These are phyloP conservation scores for Etia nguti DNA, from an alignment of 2,113 vertebrate species.

Conservation along the genomic window DNA sequence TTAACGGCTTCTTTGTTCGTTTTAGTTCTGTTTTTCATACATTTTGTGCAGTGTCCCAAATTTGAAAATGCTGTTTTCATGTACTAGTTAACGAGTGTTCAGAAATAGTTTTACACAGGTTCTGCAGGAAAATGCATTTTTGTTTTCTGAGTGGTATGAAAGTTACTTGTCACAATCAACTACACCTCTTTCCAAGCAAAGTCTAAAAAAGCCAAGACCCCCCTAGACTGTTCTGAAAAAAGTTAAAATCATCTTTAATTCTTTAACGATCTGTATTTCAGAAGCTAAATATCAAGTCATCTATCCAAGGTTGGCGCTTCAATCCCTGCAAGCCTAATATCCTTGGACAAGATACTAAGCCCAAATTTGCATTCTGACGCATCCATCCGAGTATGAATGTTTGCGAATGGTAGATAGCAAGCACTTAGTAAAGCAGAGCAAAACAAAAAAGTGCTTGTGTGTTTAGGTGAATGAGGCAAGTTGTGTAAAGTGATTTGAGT, in stretches of 20 bases:
- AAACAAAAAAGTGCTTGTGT: neutral
- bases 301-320: neutral
- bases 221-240: neutral
- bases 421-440: neutral
- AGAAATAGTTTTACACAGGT: neutral
- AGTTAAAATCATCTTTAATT: neutral
- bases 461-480: neutral
- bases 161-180: no score
- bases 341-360: neutral
- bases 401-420: neutral
- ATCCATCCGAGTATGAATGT: neutral
- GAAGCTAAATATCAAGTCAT: neutral
- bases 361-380: fast-evolving
- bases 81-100: neutral
- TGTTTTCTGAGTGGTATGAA: neutral
- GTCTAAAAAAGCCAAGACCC: neutral
- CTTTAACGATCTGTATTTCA: neutral
- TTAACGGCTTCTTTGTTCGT: fast-evolving
- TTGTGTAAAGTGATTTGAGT: fast-evolving
- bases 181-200: neutral
- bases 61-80: neutral
- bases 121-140: neutral
- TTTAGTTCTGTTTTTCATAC: neutral
- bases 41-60: neutral
- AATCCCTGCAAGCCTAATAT: neutral